Base-by-base conservation (phyloP, 2,797 vertebrate genomes). In the Hippocampus kuda region DNA sequence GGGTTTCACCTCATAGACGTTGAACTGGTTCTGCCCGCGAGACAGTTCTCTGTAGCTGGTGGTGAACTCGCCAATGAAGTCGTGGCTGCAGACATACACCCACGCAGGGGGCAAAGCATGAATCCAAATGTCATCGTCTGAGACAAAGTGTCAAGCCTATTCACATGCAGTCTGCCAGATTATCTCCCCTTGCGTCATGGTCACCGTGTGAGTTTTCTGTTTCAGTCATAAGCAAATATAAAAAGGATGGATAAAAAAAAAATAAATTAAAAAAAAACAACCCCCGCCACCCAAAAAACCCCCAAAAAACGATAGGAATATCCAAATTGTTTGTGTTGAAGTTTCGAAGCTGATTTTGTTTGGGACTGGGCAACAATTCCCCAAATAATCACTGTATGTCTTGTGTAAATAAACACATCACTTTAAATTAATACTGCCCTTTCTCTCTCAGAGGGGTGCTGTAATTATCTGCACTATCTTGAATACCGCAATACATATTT, bases 11-110 rank as follows among this genome's bases (percentile, higher is more conserved):
- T 97, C 95, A 0, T 97, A 97, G 61, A 98, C 94, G 0, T 94
- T 95, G 85, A 98, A 98, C 87, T 98, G 95, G 85, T 91, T 98
- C 90, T 98, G 94, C 9, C 94, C 95, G 16, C 93, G 90, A 69
- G 94, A 95, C 68, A 98, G 90, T 81, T 98, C 95, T 79, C 95
- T 91, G 91, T 98, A 98, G 88, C 95, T 98, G 80, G 95, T 98
- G 77, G 95, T 95, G 83, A 97, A 98, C 87, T 98, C 95, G 2
- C 95, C 95, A 0, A 98, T 97, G 87, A 98, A 97, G 82, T 98
- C 94, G 0, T 98, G 95, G 85, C 95, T 97, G 80, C 67, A 81
- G 73, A 82, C 70, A 70, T 67, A 72, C 72, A 72, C 72, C 65
- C 59, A 78, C 53, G 72, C 49, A 73, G 24, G 5, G 63, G 15